These are phyloP conservation scores for Leucosticte australis DNA, from an alignment of 2,113 vertebrate genomes.

Conservation along the genomic window DNA sequence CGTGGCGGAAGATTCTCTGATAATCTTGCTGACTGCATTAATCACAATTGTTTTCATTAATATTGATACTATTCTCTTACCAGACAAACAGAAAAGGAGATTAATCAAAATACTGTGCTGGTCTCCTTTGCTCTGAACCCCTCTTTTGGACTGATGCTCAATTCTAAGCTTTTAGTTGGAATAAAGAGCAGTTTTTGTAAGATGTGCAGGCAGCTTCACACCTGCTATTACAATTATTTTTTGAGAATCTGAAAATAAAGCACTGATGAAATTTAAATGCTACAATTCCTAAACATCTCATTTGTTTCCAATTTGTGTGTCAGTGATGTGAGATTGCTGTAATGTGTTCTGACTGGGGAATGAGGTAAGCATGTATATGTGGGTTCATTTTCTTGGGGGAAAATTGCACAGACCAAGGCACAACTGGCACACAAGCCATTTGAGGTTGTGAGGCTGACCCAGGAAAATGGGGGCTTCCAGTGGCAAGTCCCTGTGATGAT, in stretches of 20 bases:
- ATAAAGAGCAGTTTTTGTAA: not conserved
- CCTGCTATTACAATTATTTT: not conserved
- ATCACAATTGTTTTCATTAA: conserved; percentile 52
- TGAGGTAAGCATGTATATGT: accelerated
- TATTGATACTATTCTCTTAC: conserved; percentile 36
- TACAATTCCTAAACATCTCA: not conserved
- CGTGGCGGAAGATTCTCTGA: not conserved
- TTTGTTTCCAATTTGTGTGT: not conserved
- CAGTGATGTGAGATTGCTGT: not conserved
- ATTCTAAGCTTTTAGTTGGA: not conserved
- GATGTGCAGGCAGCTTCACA: not conserved
- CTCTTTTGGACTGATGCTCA: not conserved
- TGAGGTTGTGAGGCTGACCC: not conserved
- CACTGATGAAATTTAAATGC: not conserved
- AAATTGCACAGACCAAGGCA: not conserved
- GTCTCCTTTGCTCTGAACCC: not conserved
- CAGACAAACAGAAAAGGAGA: not conserved
- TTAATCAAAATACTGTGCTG: conserved; percentile 46
- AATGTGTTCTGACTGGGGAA: not conserved
- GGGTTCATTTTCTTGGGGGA: not conserved
- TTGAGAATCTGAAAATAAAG: not conserved
- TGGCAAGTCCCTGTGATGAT: not conserved
- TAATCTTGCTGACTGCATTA: conserved; percentile 20
- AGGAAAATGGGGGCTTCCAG: not conserved
- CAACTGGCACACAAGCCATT: accelerated